Evolutionary conservation across 2,797 vertebrate genomes (phyloP), one percentile per base, ranked within the genome.

Genomic region (Centroberyx gerrardi): DNA sequence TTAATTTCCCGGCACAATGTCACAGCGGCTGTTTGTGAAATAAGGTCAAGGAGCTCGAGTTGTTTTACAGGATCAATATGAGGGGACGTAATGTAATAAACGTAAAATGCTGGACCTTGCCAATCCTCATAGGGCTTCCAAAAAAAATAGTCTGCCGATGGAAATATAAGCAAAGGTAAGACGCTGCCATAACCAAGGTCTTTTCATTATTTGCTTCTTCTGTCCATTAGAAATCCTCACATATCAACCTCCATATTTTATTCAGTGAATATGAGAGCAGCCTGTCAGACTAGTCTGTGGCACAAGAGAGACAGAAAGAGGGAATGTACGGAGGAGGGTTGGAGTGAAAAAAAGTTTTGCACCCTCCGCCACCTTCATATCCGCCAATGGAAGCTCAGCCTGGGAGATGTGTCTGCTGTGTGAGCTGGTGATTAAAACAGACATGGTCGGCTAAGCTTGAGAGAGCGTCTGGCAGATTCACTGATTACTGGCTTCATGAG

Each of bases 61-160:
- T 84, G 79, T 84, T 90, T 84, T 82, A 84, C 72, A 77, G 63
- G 72, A 88, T 90, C 87, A 87, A 87, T 88, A 85, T 17, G 0
- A 48, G 52, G 42, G 66, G 74, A 83, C 72, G 27, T 83, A 76
- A 90, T 76, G 58, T 72, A 79, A 86, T 86, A 73, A 86, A 84
- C 53, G 36, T 51, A 78, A 70, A 76, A 71, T 40, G 75, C 33
- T 54, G 65, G 31, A 52, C 38, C 28, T 63, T 60, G 40, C 64
- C 33, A 55, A 65, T 67, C 42, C 9, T 53, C 46, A 3, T 27
- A 8, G 29, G 73, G 36, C 51, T 69, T 74, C n/a, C 17, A 52
- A 52, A n/a, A 59, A 67, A 71, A 62, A 17, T 6, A 22, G 27
- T 33, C 38, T 59, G 64, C 4, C n/a, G 55, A 13, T 72, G 36